Base-by-base conservation (phyloP, 2,888 invertebrate species). In the Drosophila austrosaltans region DNA sequence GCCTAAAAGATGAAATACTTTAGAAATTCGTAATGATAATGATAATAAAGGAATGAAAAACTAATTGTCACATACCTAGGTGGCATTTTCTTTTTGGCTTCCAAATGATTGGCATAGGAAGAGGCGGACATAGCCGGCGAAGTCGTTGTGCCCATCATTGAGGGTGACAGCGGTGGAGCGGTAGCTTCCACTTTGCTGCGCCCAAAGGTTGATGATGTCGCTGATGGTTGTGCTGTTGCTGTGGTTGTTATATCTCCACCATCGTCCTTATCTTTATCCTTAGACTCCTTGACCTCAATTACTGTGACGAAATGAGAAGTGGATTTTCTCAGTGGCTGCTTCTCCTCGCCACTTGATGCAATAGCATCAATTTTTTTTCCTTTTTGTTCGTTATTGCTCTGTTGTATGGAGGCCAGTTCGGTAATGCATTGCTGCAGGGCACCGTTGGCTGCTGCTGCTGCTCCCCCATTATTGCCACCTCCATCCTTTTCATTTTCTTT, bases 281-380 rank as follows among this genome's bases (percentile, higher is more conserved):
- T 95, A 87, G 95, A 93, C 91, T 97, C 97, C 92, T 97, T 97
- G 44, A 97, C 97, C 94, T 97, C 96, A 87, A 97, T 97, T 78
- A 97, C 97, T 72, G 97, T 97, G 79, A 97, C 95, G 93, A 97
- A 97, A 92, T 96, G 92, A 72, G 93, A 92, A 61, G 91, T 87
- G 59, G 81, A 58, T 67, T 89, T 89, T 61, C 78, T 79, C 65
- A 77, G 40, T 59, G 81, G 76, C 68, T 70, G 69, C 61, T 82
- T 71, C 48, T 62, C 71, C 42, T 22, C 36, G 66, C 1, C 28
- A 2, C 54, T 69, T 6, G 10, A 5, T 48, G 58, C 22, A 36
- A 58, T 30, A 25, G 54, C 62, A 5, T 58, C 61, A 16, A 64
- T 32, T 68, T 61, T 62, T 69, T 40, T 60, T 56, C 69, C 44